Base-by-base conservation (phyloP, 2,888 invertebrate genomes). In the Stenchaetothrips biformis region DNA sequence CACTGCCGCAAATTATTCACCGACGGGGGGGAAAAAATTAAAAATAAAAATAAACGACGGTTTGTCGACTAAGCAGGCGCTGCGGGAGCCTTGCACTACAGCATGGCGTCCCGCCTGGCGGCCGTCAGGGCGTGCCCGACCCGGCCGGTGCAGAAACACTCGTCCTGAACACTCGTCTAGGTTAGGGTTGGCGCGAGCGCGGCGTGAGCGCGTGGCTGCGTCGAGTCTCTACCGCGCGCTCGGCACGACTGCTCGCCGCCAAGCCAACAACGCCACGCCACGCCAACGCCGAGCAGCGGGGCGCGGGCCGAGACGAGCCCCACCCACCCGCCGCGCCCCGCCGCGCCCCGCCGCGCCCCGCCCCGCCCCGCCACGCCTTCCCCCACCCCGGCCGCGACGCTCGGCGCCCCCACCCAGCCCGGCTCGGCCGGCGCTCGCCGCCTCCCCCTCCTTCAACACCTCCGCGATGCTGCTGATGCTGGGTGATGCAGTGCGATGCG, bases 401-500 rank as follows among this genome's bases (percentile, higher is more conserved):
- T n/a, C 2, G 1, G 16, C n/a, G 62, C 67, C n/a, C 37, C 37
- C 37, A 37, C 37, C 37, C 37, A 37, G 37, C 37, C 37, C 37
- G 37, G 37, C 37, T n/a, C n/a, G n/a, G 37, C 37, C 4, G 4
- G 37, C 37, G 37, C 37, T 37, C 1, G 18, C 53, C 53, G 53
- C 16, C 21, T 67, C 67, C 53, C 67, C 67, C 67, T 9, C 53
- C 16, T 9, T n/a, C 67, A 18, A 62, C 62, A 18, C 67, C 67
- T n/a, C 67, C 67, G 67, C 67, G n/a, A 67, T 67, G n/a, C 67
- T 21, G 67, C n/a, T n/a, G 67, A 18, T 53, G n/a, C n/a, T 21
- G 7, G 62, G 62, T n/a, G 62, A 16, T 62, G n/a, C 7, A 1
- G 62, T n/a, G 16, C 62, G 1, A 16, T 16, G n/a, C 1, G 2